Evolutionary conservation across 2,888 invertebrate species (phyloP), one percentile per base, ranked within the genome.

Genomic region (Tanytarsus gracilentus): DNA sequence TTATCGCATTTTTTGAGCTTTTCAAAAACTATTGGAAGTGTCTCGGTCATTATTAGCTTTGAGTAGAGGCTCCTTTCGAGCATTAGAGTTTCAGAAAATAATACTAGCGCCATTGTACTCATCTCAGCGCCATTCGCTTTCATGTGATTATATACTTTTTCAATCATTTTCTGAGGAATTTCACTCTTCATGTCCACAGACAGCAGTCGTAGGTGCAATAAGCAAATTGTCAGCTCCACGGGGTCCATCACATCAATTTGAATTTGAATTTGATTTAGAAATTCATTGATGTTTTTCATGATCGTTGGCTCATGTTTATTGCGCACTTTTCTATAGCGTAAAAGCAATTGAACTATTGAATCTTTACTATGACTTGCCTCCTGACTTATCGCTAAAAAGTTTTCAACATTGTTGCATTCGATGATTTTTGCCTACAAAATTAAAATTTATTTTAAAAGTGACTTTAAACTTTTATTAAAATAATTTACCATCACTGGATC

Each of bases 201-300:
- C 64, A 79, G 69, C 67, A 76, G 76, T 44, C 70, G 72, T 50
- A 79, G 67, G 64, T 78, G 77, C 16, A 77, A 67, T 25, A 77
- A 68, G 56, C 72, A 68, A 62, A 73, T 75, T 63, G 76, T 75
- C 30, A 75, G 64, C 29, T 72, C 72, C 30, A 75, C 68, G 1
- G 68, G 49, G 63, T 72, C 68, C 67, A 77, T 73, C 3, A 67
- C 30, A 5, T 65, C 23, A 25, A 71, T 63, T 16, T 70, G 67
- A 4, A 67, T 40, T 5, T 67, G 65, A 11, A 78, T 66, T 3
- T 64, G 23, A 2, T 67, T 55, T 16, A 72, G 56, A 39, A 75
- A 63, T 44, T 64, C 40, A 11, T 25, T n/a, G 14, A 56, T 16
- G 11, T 44, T 44, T 18, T 44, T 44, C 3, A 44, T 18, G 3